Conservation (phyloP, 2,797 vertebrate genomes). For the Leptodactylus fallax region DNA sequence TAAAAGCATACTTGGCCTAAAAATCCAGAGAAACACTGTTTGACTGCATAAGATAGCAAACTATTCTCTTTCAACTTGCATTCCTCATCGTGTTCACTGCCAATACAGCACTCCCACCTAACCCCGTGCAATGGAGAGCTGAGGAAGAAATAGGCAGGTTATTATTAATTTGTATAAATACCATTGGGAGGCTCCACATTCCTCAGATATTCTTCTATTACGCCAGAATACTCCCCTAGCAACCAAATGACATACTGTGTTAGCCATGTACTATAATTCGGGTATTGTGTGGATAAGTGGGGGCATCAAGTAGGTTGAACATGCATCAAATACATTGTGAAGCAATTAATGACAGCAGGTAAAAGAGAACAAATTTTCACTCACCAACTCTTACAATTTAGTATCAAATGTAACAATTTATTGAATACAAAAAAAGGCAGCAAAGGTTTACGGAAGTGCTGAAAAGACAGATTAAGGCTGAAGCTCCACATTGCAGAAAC, state of each 20-base stretch:
- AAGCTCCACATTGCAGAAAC: too few species aligned
- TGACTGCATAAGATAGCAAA: conserved; percentile 49
- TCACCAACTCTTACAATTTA: background rate
- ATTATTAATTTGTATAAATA: conserved; percentile 59
- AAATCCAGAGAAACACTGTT: conserved; percentile 33
- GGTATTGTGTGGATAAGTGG: background rate
- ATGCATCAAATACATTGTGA: background rate
- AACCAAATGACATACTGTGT: conserved; percentile 30
- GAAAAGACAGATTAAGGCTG: too few species aligned
- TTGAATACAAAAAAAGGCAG: too few species aligned
- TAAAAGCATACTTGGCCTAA: conserved; percentile 48
- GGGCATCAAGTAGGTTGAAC: background rate
- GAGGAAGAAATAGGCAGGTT: conserved; percentile 45
- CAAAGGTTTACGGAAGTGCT: too few species aligned
- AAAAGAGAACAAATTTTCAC: background rate
- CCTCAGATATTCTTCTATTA: conserved; percentile 44
- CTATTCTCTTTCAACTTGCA: conserved; percentile 49
- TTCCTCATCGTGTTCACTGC: conserved; percentile 38
- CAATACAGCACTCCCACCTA: conserved; percentile 52
- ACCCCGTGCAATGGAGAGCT: conserved; percentile 26
- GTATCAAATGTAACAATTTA: too few species aligned
- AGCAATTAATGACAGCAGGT: background rate
- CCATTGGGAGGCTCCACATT: conserved; percentile 48
- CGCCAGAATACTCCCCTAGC: conserved; percentile 41
- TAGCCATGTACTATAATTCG: conserved; percentile 2